Evolutionary conservation across 2,113 vertebrate species (phyloP), one percentile per base, ranked within the genome.

Genomic region (Orientallactaga bullata): DNA sequence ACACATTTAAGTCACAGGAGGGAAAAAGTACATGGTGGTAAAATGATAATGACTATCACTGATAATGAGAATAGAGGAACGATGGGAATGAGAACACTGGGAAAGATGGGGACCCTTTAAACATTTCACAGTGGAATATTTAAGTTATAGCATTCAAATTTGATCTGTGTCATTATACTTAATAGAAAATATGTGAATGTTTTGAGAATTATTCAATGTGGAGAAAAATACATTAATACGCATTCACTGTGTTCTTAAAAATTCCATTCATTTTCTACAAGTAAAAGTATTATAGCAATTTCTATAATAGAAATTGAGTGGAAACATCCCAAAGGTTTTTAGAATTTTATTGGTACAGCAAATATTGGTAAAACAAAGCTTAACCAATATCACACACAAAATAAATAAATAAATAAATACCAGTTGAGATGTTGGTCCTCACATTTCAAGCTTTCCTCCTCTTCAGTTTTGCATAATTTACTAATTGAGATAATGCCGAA

Each of bases 51-150:
- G 51, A 13, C 58, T 68, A 1, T 1, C 10, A 17, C 13, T 89
- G 24, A 42, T 39, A 17, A 23, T 60, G 8, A 55, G 47, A 81
- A 63, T 3, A 37, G 2, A 84, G 58, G 42, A 21, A 72, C 73
- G 68, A 18, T 3, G 2, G n/a, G 9, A 51, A 47, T 9, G 23
- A 39, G 16, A 55, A 30, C 0, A 0, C 5, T 26, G 24, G 0
- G 0, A 9, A 5, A 6, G 3, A 0, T 47, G 24, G 1, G 2
- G 5, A 3, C 1, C 35, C 0, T 32, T 72, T 61, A 23, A 55
- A 35, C 28, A 12, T 3, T 2, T 24, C 37, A 58, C 11, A 69
- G 2, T 58, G 13, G 21, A 35, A 3, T 15, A 1, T 47, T 51
- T 39, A 35, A 65, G 4, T 10, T 58, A 6, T 11, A 30, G 28